Conservation (phyloP, 2,113 vertebrate genomes). For the Bos taurus region DNA sequence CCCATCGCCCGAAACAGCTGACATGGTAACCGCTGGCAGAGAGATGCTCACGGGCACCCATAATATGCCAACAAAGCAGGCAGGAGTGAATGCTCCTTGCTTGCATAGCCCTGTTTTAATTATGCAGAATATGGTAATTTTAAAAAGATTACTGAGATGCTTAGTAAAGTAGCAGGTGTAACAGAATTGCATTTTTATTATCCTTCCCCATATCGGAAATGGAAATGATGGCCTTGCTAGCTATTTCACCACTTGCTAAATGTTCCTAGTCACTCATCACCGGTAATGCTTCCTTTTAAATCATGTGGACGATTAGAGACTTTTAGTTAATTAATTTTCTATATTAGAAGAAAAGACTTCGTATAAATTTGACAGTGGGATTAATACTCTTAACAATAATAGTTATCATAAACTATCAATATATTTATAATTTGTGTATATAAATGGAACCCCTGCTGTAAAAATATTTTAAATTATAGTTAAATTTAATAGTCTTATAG, state of each 20-base stretch:
- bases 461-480: neutral
- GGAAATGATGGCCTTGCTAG: neutral
- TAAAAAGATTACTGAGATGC: neutral
- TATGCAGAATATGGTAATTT: slow-evolving; percentile 1
- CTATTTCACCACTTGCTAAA: neutral
- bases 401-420: neutral
- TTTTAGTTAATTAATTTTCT: slow-evolving; percentile 50
- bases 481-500: neutral
- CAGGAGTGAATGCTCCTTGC: neutral
- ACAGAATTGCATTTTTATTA: slow-evolving; percentile 10
- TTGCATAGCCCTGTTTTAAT: neutral
- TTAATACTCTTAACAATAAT: neutral
- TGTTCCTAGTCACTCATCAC: neutral
- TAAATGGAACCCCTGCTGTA: neutral
- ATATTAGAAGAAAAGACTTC: neutral
- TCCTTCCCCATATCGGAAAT: neutral
- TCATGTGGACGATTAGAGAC: slow-evolving; percentile 32
- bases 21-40: neutral
- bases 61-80: neutral
- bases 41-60: neutral
- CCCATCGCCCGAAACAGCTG: no score
- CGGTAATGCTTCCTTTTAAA: slow-evolving; percentile 4
- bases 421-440: neutral
- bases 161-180: slow-evolving; percentile 42
- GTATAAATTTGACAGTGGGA: neutral